Evolutionary conservation across 2,888 invertebrate genomes (phyloP).

Genomic region (Capitulum mitella): DNA sequence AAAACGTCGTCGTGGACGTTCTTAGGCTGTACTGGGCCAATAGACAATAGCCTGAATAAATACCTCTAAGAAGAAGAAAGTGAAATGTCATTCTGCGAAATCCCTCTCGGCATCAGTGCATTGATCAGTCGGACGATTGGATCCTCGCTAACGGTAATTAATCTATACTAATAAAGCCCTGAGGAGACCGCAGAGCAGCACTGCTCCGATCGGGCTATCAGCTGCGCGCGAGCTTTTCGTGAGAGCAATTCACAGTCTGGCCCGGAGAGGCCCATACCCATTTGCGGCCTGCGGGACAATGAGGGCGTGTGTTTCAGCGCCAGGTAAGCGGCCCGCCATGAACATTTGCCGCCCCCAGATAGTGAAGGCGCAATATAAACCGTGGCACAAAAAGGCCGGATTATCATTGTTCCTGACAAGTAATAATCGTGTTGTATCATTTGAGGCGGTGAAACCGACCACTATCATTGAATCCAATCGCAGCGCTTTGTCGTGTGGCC

Average conservation of each 20-base stretch:
- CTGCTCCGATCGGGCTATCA: too few species aligned
- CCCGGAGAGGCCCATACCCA: background rate
- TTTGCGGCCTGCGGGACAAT: background rate
- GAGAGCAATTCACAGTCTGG: background rate
- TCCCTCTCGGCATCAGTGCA: too few species aligned
- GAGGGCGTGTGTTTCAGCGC: background rate
- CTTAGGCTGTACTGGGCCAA: too few species aligned
- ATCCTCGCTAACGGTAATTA: too few species aligned
- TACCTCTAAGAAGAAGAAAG: too few species aligned
- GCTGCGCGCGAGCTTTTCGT: too few species aligned
- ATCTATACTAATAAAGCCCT: too few species aligned
- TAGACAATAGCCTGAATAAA: too few species aligned
- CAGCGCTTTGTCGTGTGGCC: background rate
- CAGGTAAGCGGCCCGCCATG: background rate
- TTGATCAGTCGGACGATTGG: too few species aligned
- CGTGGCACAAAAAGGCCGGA: background rate
- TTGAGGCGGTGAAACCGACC: background rate
- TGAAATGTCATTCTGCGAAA: too few species aligned
- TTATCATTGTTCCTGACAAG: constrained; percentile 21
- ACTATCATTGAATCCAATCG: constrained; percentile 1
- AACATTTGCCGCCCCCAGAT: background rate
- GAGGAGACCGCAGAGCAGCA: too few species aligned
- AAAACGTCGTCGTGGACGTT: too few species aligned
- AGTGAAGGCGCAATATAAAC: background rate
- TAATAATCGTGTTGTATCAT: constrained; percentile 19